Evolutionary conservation across 2,797 vertebrate genomes (phyloP).

Genomic region (Falco cherrug): DNA sequence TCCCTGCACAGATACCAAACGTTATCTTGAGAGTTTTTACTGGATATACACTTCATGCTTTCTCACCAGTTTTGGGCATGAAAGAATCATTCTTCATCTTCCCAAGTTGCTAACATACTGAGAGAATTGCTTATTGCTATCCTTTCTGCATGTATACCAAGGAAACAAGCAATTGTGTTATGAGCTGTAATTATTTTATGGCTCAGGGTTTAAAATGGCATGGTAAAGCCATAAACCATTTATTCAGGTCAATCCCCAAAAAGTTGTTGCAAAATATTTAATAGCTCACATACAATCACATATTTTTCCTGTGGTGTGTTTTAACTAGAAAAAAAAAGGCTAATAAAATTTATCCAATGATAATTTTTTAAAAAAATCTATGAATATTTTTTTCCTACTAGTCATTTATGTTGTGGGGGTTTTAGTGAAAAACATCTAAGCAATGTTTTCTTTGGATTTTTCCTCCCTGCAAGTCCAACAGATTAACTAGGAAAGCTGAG

Average conservation of each 20-base stretch:
- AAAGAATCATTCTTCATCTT: not conserved
- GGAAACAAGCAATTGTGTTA: not conserved
- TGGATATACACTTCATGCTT: not conserved
- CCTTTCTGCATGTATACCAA: not conserved
- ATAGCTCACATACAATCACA: not conserved
- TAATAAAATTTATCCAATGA: not conserved
- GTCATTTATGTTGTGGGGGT: rapidly evolving
- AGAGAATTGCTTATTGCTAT: not conserved
- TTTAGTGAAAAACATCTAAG: not conserved
- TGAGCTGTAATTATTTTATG: not conserved
- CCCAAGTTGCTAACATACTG: not conserved
- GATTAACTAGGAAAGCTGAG: not conserved
- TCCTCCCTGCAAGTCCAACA: not conserved
- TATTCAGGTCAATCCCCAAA: not conserved
- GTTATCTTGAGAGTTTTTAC: not conserved
- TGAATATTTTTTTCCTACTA: not conserved
- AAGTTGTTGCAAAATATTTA: not conserved
- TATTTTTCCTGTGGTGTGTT: not conserved
- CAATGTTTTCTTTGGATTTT: not conserved
- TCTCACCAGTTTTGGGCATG: not conserved
- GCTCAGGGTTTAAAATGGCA: not conserved
- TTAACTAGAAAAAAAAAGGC: not conserved
- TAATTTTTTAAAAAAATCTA: not conserved
- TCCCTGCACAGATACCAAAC: not conserved
- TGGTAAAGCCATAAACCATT: not conserved